Conservation (phyloP, 23 tunicate genomes). For the Corella eumyota region DNA sequence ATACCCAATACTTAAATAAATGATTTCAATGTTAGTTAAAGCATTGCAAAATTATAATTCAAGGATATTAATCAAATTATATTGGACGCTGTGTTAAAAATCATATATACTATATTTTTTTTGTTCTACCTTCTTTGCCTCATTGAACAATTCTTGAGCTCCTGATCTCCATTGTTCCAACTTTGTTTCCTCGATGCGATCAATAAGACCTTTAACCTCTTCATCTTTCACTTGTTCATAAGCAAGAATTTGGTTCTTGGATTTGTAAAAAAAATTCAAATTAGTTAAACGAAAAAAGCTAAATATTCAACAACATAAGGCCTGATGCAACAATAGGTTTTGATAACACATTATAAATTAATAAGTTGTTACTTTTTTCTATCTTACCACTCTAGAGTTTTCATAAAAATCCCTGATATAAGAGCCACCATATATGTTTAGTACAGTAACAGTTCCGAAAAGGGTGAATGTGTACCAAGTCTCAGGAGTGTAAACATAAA, state of each 20-base stretch:
- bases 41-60: too few relatives aligned
- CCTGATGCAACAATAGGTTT: too few relatives aligned
- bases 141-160: constrained; percentile 54
- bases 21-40: too few relatives aligned
- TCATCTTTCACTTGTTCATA: constrained; percentile 44
- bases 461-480: constrained; percentile 15
- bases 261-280: background rate
- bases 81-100: too few relatives aligned
- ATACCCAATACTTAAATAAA: too few relatives aligned
- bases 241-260: constrained; percentile 7
- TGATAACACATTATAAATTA: too few relatives aligned
- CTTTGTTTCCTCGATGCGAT: constrained; percentile 58
- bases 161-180: constrained; percentile 83
- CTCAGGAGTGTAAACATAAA: constrained; percentile 38
- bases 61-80: too few relatives aligned
- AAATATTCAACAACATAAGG: too few relatives aligned
- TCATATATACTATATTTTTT: too few relatives aligned
- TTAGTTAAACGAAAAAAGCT: too few relatives aligned
- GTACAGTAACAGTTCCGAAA: background rate
- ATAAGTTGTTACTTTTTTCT: too few relatives aligned
- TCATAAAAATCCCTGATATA: constrained; percentile 9
- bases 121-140: constrained; percentile 65
- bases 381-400: constrained; percentile 16
- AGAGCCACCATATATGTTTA: constrained; percentile 10
- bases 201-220: constrained; percentile 24